Evolutionary conservation across 2,113 vertebrate genomes (phyloP).

Genomic region (Cnemophilus loriae): DNA sequence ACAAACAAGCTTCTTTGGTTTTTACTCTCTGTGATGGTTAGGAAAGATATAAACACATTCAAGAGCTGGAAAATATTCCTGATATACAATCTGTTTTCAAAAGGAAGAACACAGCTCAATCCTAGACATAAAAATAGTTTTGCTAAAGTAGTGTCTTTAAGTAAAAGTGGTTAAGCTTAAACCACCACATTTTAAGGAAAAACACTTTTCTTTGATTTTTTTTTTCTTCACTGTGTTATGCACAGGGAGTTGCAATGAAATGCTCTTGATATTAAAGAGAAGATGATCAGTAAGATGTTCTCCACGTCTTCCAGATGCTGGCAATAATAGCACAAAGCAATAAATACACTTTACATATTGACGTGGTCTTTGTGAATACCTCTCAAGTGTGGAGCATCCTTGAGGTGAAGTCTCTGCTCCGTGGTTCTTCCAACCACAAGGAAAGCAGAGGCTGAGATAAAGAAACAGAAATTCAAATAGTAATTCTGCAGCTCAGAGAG

Average conservation of each 20-base stretch:
- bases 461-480: not conserved
- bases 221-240: not conserved
- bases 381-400: not conserved
- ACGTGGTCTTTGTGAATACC: not conserved
- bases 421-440: not conserved
- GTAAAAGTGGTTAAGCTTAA: not conserved
- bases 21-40: conserved; percentile 32
- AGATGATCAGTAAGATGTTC: not conserved
- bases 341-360: not conserved
- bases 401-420: not conserved
- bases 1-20: not conserved
- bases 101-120: not conserved
- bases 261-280: not conserved
- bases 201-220: not conserved
- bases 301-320: not conserved
- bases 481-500: not conserved
- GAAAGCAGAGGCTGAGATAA: not conserved
- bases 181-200: not conserved
- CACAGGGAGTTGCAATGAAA: not conserved
- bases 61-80: not conserved
- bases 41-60: not conserved
- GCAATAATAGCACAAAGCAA: not conserved
- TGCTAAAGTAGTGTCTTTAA: not conserved
- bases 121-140: not conserved
- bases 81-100: not conserved